Base-by-base conservation (phyloP, 2,888 invertebrate genomes). In the Drosophila monieri region DNA sequence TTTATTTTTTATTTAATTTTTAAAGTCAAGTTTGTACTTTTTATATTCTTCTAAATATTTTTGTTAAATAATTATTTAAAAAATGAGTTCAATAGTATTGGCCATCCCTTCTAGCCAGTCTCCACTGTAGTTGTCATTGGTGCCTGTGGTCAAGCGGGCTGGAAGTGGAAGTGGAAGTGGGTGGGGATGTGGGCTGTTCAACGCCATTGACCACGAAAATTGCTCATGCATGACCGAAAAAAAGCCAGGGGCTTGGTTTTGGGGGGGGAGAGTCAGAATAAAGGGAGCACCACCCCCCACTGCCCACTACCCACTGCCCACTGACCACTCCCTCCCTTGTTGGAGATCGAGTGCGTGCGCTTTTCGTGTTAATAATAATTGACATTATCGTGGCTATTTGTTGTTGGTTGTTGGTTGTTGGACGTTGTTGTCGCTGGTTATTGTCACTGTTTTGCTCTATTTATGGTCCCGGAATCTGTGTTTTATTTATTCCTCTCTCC, bases 331-430 rank as follows among this genome's bases (percentile, higher is more conserved):
- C n/a, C n/a, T n/a, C n/a, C n/a, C n/a, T n/a, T 66, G 37, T 10
- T 47, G 46, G 30, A 44, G 48, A 46, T 52, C 70, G 59, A 54
- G 41, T 72, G 52, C 75, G 57, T 78, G 62, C 79, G 65, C 73
- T 69, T 81, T 76, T 68, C 70, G 58, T 81, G 73, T 76, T 71
- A 76, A 79, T 81, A 81, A 81, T 81, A 76, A 81, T 78, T 78
- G 76, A 76, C 78, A 81, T 76, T 76, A 79, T 77, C 77, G 66
- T 60, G 68, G 54, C 49, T 56, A 71, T 55, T 61, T 59, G 58
- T 44, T 64, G 46, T 46, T 39, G 46, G 18, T 44, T 64, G 46
- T 46, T 39, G 46, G 18, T 56, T 48, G 54, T 55, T 55, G 35
- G 27, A 39, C 55, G 55, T 46, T 49, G 41, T 18, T 49, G 39